Evolutionary conservation across 1,140 invertebrate species (phyloP).

Genomic region (Parasteatoda tepidariorum): DNA sequence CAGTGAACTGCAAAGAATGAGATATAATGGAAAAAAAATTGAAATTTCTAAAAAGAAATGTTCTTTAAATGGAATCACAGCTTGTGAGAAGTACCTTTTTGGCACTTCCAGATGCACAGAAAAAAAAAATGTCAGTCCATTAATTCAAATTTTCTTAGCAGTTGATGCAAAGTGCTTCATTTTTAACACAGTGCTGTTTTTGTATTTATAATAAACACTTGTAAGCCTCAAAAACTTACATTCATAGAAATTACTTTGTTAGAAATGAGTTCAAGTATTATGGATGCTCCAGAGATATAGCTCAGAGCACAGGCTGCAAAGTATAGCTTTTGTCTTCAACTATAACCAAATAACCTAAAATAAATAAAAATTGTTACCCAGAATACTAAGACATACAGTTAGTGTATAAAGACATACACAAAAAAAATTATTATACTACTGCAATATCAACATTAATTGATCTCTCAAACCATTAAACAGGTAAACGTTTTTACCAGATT

Average conservation of each 20-base stretch:
- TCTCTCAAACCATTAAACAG: too few species aligned
- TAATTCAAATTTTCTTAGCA: constrained; percentile 33
- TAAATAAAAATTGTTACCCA: too few species aligned
- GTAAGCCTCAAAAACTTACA: constrained; percentile 44
- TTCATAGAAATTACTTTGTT: constrained; percentile 55
- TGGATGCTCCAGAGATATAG: constrained; percentile 35
- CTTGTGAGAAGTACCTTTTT: constrained; percentile 38
- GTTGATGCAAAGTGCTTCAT: constrained; percentile 26
- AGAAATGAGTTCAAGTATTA: constrained; percentile 51
- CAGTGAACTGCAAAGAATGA: constrained; percentile 29
- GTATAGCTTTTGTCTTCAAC: constrained; percentile 27
- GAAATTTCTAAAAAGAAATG: constrained; percentile 15
- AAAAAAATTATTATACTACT: too few species aligned
- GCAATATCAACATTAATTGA: too few species aligned
- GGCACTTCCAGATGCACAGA: constrained; percentile 42
- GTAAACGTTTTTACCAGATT: too few species aligned
- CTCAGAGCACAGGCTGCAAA: constrained; percentile 28
- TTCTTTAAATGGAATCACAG: constrained; percentile 52
- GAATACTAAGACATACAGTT: too few species aligned
- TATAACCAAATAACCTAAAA: too few species aligned
- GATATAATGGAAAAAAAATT: constrained; percentile 25
- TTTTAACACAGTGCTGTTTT: constrained; percentile 42
- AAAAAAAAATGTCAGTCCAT: neutral
- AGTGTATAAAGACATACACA: too few species aligned
- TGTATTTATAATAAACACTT: constrained; percentile 26